Conservation (phyloP, 2,113 vertebrate species). For the Rynchops niger region DNA sequence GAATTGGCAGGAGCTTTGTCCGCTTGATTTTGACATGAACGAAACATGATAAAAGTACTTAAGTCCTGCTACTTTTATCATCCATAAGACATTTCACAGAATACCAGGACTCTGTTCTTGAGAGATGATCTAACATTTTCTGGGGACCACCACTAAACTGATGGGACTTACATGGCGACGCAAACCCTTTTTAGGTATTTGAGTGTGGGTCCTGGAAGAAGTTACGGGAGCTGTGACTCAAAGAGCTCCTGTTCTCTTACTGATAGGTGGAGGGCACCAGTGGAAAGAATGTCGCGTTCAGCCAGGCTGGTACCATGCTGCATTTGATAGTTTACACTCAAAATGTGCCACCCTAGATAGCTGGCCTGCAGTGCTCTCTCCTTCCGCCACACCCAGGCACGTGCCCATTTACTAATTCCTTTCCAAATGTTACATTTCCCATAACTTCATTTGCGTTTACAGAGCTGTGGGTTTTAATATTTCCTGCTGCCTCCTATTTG, state of each 20-base stretch:
- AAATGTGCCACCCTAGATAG: constrained; percentile 6
- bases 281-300: not conserved
- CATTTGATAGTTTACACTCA: not conserved
- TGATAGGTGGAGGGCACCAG: not conserved
- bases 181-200: not conserved
- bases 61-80: not conserved
- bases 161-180: not conserved
- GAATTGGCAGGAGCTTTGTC: not conserved
- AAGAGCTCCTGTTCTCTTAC: not conserved
- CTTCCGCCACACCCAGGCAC: not conserved
- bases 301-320: not conserved
- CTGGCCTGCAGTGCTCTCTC: not conserved
- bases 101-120: not conserved
- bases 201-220: not conserved
- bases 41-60: not conserved
- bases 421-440: not conserved
- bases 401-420: not conserved
- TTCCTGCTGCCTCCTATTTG: not conserved
- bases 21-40: not conserved
- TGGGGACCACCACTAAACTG: rapidly evolving
- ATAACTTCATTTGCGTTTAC: not conserved
- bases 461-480: not conserved
- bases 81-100: not conserved
- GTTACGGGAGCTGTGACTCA: not conserved
- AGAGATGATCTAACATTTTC: not conserved